A percentile compares a stretch with the other conserved stretches of the same genome.
These are phyloP conservation scores for Lerista edwardsae DNA, from an alignment of 2,797 vertebrate species.

Conservation along the genomic window DNA sequence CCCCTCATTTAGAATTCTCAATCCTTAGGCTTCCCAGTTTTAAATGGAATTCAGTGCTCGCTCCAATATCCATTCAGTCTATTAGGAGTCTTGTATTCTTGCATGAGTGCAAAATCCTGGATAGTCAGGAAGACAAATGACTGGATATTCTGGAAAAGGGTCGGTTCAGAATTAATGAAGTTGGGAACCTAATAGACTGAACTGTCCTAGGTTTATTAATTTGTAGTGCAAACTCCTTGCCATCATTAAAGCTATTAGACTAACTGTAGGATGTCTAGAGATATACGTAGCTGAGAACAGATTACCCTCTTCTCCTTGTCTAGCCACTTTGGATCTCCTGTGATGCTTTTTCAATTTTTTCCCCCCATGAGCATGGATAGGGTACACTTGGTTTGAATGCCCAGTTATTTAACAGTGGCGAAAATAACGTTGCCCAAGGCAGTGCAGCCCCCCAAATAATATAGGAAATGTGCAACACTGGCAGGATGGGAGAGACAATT, in stretches of 20 bases:
- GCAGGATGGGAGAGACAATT: conserved; percentile 17
- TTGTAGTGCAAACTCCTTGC: background rate
- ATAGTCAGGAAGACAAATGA: background rate
- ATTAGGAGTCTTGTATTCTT: background rate
- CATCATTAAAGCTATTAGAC: background rate
- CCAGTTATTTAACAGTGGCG: background rate
- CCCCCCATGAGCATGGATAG: background rate
- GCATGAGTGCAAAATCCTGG: background rate
- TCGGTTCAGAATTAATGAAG: background rate
- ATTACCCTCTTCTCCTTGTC: background rate
- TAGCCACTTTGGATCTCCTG: background rate
- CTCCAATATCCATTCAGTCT: background rate
- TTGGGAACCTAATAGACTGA: too few species aligned
- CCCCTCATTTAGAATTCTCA: background rate
- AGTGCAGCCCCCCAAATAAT: conserved; percentile 27
- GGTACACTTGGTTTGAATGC: background rate
- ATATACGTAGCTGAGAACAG: background rate
- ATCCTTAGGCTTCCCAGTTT: background rate
- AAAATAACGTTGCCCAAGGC: conserved; percentile 28
- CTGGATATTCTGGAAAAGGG: background rate
- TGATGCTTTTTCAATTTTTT: background rate
- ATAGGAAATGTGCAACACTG: background rate
- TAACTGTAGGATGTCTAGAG: background rate
- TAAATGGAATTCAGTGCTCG: background rate
- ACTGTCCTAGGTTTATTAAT: conserved; percentile 19